Conservation (phyloP, 2,888 invertebrate genomes). For the Willowsia nigromaculata region DNA sequence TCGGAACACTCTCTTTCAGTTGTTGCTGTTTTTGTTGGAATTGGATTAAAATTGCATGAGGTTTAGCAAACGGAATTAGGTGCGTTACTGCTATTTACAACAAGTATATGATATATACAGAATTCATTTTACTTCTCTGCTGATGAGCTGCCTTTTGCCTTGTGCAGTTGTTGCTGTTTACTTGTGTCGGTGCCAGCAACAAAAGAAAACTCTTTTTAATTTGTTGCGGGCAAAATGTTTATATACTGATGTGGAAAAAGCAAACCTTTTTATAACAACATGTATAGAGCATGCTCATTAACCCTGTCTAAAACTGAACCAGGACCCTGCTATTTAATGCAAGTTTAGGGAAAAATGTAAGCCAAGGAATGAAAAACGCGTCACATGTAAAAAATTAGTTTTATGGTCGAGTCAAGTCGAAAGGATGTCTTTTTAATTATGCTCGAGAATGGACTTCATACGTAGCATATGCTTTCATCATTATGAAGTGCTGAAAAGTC, state of each 20-base stretch:
- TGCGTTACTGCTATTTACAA: not conserved
- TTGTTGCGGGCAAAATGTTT: not conserved
- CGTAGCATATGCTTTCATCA: not conserved
- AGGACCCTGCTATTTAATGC: too few relatives aligned
- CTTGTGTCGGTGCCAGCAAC: slow-evolving; percentile 45
- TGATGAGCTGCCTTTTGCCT: not conserved
- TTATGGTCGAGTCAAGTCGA: not conserved
- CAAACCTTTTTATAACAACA: not conserved
- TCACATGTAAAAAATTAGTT: not conserved
- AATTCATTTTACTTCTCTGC: not conserved
- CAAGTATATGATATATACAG: not conserved
- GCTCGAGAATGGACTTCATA: not conserved
- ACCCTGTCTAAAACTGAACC: not conserved
- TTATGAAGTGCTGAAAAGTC: not conserved
- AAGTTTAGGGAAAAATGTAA: not conserved
- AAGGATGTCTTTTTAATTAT: slow-evolving; percentile 5
- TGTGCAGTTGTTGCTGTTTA: not conserved
- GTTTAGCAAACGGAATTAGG: slow-evolving; percentile 14
- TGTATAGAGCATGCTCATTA: not conserved
- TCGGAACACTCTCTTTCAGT: slow-evolving; percentile 4
- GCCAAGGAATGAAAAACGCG: not conserved
- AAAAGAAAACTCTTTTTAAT: slow-evolving; percentile 16
- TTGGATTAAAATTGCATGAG: slow-evolving; percentile 40
- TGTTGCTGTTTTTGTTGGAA: not conserved
- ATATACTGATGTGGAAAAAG: not conserved